A percentile compares a stretch with the other conserved stretches of the same genome.
These are phyloP conservation scores for Anodontia alba DNA, from an alignment of 2,888 invertebrate genomes.

Conservation along the genomic window DNA sequence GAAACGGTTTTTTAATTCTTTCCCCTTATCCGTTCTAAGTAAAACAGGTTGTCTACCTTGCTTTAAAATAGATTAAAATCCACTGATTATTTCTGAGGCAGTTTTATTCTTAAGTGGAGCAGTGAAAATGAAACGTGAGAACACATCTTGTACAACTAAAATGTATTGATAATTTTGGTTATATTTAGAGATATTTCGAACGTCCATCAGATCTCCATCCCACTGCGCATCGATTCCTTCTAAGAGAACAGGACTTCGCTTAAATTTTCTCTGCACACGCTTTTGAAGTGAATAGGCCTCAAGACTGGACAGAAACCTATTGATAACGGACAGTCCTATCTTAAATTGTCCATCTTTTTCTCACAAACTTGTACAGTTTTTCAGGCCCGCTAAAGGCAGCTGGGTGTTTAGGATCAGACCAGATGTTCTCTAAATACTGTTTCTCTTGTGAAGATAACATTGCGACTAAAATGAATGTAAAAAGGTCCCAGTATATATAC, in stretches of 20 bases:
- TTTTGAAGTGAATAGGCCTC: conserved; percentile 7
- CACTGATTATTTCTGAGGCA: conserved; percentile 14
- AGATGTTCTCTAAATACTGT: conserved; percentile 22
- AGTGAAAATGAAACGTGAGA: conserved; percentile 32
- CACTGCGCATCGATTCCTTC: background rate
- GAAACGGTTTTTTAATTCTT: conserved; percentile 12
- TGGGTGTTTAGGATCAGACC: conserved; percentile 10
- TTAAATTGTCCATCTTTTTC: conserved; percentile 38
- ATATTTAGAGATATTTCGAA: conserved; percentile 18
- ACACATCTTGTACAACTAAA: conserved; percentile 34
- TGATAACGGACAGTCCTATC: conserved; percentile 24
- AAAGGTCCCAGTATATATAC: conserved; percentile 1
- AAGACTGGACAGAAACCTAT: background rate
- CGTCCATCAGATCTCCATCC: conserved; percentile 4
- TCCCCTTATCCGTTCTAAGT: conserved; percentile 11
- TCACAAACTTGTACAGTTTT: conserved; percentile 17
- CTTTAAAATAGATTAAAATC: conserved; percentile 27
- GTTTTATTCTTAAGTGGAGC: conserved; percentile 33
- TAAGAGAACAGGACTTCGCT: background rate
- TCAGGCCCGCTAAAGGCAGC: conserved; percentile 18
- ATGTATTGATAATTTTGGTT: conserved; percentile 30
- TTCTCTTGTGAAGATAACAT: conserved; percentile 24
- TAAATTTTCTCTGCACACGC: background rate
- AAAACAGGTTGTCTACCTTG: conserved; percentile 22
- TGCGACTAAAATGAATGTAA: conserved; percentile 9